Percentiles rank a stretch among this genome's conserved stretches.
Evolutionary conservation across 2,113 vertebrate genomes (phyloP).

Genomic region (Romanogobio albipinnatus): DNA sequence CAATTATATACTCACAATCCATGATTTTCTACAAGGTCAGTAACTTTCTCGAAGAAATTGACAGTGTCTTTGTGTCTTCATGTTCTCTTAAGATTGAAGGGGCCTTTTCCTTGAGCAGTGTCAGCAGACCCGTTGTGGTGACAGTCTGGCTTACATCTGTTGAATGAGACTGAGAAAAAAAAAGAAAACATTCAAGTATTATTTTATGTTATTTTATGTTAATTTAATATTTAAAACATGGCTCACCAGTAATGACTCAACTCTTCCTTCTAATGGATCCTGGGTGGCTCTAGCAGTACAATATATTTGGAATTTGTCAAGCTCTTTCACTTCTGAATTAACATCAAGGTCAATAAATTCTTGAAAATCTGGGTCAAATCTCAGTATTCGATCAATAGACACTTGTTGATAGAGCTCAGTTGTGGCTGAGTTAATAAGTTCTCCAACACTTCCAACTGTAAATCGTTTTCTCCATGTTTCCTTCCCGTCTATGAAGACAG

Average conservation of each 20-base stretch:
- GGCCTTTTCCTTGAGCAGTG: not conserved
- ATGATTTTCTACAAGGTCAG: not conserved
- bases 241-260: not conserved
- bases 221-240: not conserved
- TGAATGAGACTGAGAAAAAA: not conserved
- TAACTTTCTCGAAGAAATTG: not conserved
- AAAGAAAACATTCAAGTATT: too few relatives aligned
- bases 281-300: not conserved
- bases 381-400: not conserved
- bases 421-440: not conserved
- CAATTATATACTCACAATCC: not conserved
- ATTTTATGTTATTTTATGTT: not conserved
- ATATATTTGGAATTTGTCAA: not conserved
- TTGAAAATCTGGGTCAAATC: not conserved
- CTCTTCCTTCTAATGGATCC: not conserved
- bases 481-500: not conserved
- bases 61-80: not conserved
- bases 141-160: not conserved
- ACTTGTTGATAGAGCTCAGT: not conserved
- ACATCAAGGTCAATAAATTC: not conserved
- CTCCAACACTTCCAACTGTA: not conserved
- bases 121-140: not conserved
- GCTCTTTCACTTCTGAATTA: not conserved
- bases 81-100: not conserved
- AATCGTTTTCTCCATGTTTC: not conserved